phyloP scores from a whole-genome alignment of 2,113 vertebrate species.

The Poeciliopsis occidentalis region DNA sequence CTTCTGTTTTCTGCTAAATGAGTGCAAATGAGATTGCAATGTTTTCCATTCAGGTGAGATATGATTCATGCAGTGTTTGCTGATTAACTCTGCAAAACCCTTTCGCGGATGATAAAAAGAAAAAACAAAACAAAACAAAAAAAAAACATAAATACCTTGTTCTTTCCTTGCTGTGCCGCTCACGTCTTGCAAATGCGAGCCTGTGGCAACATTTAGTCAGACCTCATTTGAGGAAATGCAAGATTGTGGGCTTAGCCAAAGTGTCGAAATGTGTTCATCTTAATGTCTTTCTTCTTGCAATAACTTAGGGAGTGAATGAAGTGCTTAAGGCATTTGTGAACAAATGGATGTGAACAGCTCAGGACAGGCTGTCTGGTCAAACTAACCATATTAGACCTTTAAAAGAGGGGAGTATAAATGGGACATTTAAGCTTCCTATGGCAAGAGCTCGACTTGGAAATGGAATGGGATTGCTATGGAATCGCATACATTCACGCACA shows the following conservation, averaged over 20 bases:
- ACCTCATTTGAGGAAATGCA: constrained; percentile 18
- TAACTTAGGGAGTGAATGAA: constrained; percentile 23
- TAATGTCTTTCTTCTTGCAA: constrained; percentile 20
- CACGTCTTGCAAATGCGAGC: constrained; percentile 26
- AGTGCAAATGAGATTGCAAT: not conserved
- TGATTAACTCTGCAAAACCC: not conserved
- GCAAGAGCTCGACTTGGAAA: constrained; percentile 44
- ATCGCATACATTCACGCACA: constrained; percentile 72
- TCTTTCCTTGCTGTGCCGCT: not conserved
- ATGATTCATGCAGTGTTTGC: not conserved
- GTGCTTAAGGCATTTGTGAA: constrained; percentile 29
- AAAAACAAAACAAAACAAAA: too few species aligned
- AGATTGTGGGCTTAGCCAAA: constrained; percentile 8
- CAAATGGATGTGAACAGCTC: constrained; percentile 62
- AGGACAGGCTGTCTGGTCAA: constrained; percentile 69
- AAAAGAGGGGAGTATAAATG: constrained; percentile 75
- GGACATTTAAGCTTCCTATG: constrained; percentile 42
- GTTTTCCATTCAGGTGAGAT: constrained; percentile 18
- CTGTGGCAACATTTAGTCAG: constrained; percentile 24
- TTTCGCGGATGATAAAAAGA: not conserved
- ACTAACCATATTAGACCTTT: constrained; percentile 72
- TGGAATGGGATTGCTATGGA: constrained; percentile 78
- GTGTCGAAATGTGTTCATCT: constrained; percentile 43
- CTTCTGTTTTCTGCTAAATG: constrained; percentile 11
- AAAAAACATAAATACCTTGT: not conserved